Conservation (phyloP, 2,797 vertebrate genomes). For the Anniella stebbinsi region DNA sequence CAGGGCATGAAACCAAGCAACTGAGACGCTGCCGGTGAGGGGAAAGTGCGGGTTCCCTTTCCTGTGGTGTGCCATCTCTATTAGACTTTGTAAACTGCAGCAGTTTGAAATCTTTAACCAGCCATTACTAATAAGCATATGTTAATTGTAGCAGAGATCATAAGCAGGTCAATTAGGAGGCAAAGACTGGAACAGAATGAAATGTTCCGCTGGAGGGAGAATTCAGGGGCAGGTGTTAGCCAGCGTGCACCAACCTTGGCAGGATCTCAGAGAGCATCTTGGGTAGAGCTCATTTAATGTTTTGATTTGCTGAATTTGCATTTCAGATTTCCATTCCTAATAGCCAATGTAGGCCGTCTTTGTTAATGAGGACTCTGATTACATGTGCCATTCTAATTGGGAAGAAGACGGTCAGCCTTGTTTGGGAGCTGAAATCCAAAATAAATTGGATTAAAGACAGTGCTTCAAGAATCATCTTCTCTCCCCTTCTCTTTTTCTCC, state of each 20-base stretch:
- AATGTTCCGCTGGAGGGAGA: slow-evolving; percentile 92
- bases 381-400: slow-evolving; percentile 86
- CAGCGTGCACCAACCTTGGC: slow-evolving; percentile 81
- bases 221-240: slow-evolving; percentile 84
- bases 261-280: slow-evolving; percentile 82
- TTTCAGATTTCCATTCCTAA: slow-evolving; percentile 87
- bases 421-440: slow-evolving; percentile 85
- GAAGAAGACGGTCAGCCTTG: slow-evolving; percentile 84
- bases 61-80: slow-evolving; percentile 82
- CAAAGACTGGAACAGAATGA: slow-evolving; percentile 89
- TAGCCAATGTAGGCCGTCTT: slow-evolving; percentile 86
- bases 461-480: slow-evolving; percentile 75
- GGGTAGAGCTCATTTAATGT: slow-evolving; percentile 86
- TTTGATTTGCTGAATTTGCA: slow-evolving; percentile 88
- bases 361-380: slow-evolving; percentile 89
- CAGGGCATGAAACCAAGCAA: slow-evolving; percentile 67
- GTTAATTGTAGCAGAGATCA: slow-evolving; percentile 98
- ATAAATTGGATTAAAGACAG: slow-evolving; percentile 84
- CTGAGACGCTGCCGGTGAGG: slow-evolving; percentile 73
- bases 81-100: slow-evolving; percentile 86
- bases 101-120: slow-evolving; percentile 90
- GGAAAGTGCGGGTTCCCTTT: slow-evolving; percentile 72
- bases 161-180: slow-evolving; percentile 93
- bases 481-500: slow-evolving; percentile 36
- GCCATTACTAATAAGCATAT: slow-evolving; percentile 97